Evolutionary conservation across 2,888 invertebrate species (phyloP), one percentile per base, ranked within the genome.

Genomic region (Gibbula magus): DNA sequence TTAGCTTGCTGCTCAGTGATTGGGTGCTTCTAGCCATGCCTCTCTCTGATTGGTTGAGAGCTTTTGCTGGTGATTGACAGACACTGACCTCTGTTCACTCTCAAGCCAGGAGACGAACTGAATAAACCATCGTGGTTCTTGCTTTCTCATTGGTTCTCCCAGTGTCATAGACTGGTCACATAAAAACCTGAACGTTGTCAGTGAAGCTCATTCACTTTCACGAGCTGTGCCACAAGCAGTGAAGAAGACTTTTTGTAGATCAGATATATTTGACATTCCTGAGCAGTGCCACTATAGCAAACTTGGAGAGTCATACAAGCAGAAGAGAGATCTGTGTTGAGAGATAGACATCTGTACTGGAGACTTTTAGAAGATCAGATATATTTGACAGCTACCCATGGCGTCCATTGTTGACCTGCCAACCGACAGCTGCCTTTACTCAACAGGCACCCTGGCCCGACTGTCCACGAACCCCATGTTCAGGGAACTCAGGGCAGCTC

Each of bases 381-480:
- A 45, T 45, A 10, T 4, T 45, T 45, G 45, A 45, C 45, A 45
- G 3, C 3, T 45, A 10, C 5, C 13, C 1, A 81, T 82, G 82
- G 82, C 82, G 39, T 82, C 82, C 16, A 75, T 82, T 35, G 79
- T 82, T 20, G 77, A 82, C 51, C 56, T 54, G n/a, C 25, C 18
- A 7, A 77, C 39, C 3, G 51, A 73, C 32, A 25, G 39, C 54
- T 53, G 77, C 54, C 29, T 53, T 3, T 51, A 56, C n/a, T 45
- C 35, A 29, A 51, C 51, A 75, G 80, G 76, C 16, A 82, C 83
- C 16, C 84, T 88, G 20, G 79, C 80, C 39, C 84, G 83, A 45
- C 82, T 90, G 7, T 78, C 82, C n/a, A 79, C 84, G n/a, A 87
- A 91, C 82, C 91, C 91, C 4, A 89, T 90, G 88, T 91, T 91